A percentile compares a stretch with the other conserved stretches of the same genome.
phyloP scores from a whole-genome alignment of 2,888 invertebrate species.

The Archips xylosteana region DNA sequence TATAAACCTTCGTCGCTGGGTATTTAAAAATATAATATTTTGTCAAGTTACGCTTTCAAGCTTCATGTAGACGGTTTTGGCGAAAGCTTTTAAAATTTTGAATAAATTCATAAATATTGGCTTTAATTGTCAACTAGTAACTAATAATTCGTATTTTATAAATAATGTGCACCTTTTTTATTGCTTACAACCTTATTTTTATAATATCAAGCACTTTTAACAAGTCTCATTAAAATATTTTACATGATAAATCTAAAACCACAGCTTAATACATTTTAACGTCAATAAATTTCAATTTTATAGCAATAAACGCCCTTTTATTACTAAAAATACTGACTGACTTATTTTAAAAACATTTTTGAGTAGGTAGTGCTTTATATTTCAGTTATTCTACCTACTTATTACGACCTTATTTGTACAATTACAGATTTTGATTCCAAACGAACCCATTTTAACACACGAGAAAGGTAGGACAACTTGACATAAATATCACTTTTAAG shows the following conservation, averaged over 20 bases:
- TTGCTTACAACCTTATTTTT: constrained; percentile 25
- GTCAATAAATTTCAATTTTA: background rate
- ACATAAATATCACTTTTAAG: background rate
- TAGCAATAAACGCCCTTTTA: background rate
- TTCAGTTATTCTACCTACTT: background rate
- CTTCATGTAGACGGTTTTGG: constrained; percentile 60
- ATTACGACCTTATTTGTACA: background rate
- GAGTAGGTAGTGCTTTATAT: background rate
- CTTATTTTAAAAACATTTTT: background rate
- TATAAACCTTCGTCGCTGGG: constrained; percentile 76
- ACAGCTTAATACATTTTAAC: background rate
- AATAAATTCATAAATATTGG: constrained; percentile 46
- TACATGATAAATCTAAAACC: background rate
- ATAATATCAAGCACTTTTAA: constrained; percentile 28
- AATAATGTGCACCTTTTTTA: constrained; percentile 30
- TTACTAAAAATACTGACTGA: background rate
- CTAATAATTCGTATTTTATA: constrained; percentile 15
- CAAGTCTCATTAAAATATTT: background rate
- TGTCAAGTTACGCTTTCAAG: constrained; percentile 55
- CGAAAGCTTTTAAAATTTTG: constrained; percentile 42
- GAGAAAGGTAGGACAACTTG: background rate
- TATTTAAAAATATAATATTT: constrained; percentile 59
- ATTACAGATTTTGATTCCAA: background rate
- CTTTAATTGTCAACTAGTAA: constrained; percentile 45
- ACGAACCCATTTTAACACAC: background rate